Evolutionary conservation across 1,140 invertebrate genomes (phyloP), one percentile per base, ranked within the genome.

Genomic region (Melipona quadrifasciata): DNA sequence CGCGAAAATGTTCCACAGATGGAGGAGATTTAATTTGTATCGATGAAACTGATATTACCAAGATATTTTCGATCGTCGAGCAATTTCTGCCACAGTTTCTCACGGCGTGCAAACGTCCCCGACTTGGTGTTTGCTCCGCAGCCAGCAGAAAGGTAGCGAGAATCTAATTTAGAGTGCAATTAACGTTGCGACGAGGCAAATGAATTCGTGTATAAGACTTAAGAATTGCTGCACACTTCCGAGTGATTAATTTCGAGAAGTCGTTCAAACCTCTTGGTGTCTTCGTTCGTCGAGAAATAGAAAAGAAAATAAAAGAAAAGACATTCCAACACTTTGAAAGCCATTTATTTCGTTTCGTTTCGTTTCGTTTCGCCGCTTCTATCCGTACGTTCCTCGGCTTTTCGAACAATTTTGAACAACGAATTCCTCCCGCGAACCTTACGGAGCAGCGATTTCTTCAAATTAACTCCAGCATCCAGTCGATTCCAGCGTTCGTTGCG

Each of bases 121-220:
- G 74, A 68, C 58, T 73, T 27, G 61, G 68, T 73, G 39, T 76
- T 58, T 55, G 72, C 17, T 11, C 1, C 24, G 17, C 8, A 17
- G 73, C 39, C 51, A 51, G 31, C 31, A 47, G 24, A 81, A 74
- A 75, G 24, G 17, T 17, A 12, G 24, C 34, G 19, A 58, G 64
- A 76, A 82, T 68, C 53, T 82, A 70, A 82, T 77, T 77, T 68
- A 58, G 27, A 68, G 53, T 51, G 53, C 64, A 34, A 82, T 82
- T 53, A 34, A 70, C 17, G n/a, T 34, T 27, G 53, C 72, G 17
- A 75, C 24, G 65, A 34, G 10, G 65, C 53, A 61, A 82, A 67
- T 58, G 73, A 82, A 82, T 82, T 82, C 27, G 8, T 10, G 39
- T 47, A 57, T 12, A 51, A 58, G 73, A 77, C 12, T 47, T 47